These are phyloP conservation scores for Marasmarcha lunaedactyla DNA, from an alignment of 2,888 invertebrate genomes.

Conservation along the genomic window DNA sequence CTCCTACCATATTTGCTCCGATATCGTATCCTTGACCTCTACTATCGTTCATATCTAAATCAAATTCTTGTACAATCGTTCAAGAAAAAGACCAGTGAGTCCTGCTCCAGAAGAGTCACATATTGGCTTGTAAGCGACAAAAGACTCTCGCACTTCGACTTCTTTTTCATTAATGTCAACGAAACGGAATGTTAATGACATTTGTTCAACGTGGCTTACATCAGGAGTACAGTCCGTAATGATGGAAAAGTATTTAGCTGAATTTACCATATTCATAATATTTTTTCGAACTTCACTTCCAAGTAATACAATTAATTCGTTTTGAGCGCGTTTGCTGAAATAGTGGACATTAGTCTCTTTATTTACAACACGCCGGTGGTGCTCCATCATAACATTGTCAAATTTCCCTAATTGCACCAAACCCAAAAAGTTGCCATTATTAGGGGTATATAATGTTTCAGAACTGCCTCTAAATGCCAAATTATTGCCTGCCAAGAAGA, in stretches of 20 bases:
- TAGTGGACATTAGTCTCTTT: constrained; percentile 24
- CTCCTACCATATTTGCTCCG: constrained; percentile 28
- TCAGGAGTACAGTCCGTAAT: constrained; percentile 12
- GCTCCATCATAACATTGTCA: constrained; percentile 26
- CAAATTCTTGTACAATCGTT: constrained; percentile 21
- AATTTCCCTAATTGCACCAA: constrained; percentile 27
- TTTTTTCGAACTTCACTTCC: no score
- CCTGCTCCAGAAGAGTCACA: constrained; percentile 15
- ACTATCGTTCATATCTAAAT: constrained; percentile 21
- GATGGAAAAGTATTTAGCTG: background rate
- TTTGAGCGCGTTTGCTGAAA: constrained; percentile 25
- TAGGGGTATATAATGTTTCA: constrained; percentile 23
- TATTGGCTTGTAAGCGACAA: constrained; percentile 12
- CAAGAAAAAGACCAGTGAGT: constrained; percentile 19
- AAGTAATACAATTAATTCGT: constrained; percentile 25
- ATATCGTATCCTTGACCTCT: constrained; percentile 31
- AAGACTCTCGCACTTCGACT: constrained; percentile 15
- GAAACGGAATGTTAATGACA: constrained; percentile 18
- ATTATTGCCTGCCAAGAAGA: constrained; percentile 24
- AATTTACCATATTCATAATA: no score
- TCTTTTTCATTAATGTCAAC: constrained; percentile 8
- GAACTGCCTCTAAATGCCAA: constrained; percentile 23
- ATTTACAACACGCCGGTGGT: constrained; percentile 21
- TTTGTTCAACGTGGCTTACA: constrained; percentile 12
- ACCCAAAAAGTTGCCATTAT: constrained; percentile 26